A percentile compares a stretch with the other conserved stretches of the same genome.
Evolutionary conservation across 2,888 invertebrate genomes (phyloP).

Genomic region (Ochropleura plecta): DNA sequence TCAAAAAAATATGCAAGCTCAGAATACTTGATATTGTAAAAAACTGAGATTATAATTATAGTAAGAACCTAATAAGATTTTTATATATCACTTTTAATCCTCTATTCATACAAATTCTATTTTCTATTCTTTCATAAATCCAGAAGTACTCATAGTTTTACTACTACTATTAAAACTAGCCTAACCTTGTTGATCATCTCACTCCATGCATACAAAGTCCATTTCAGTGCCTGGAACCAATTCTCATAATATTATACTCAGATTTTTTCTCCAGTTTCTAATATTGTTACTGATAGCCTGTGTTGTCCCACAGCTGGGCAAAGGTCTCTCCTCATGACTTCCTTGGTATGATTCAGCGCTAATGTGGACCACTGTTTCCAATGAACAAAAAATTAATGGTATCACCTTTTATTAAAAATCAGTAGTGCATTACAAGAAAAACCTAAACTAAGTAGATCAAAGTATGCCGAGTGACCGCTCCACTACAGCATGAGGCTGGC

Average conservation of each 20-base stretch:
- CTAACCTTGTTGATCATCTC: not conserved
- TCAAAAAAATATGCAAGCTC: constrained; percentile 92
- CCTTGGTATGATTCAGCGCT: too few relatives aligned
- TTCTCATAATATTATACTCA: too few relatives aligned
- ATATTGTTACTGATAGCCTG: too few relatives aligned
- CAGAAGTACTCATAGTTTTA: not conserved
- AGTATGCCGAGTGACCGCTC: constrained; percentile 93
- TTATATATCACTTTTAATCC: too few relatives aligned
- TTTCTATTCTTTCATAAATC: too few relatives aligned
- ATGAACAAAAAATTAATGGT: constrained; percentile 4
- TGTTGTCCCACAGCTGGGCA: too few relatives aligned
- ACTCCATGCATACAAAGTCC: not conserved
- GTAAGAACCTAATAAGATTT: not conserved
- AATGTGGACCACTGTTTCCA: too few relatives aligned
- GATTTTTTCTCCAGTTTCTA: not conserved
- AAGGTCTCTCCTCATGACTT: too few relatives aligned
- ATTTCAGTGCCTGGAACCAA: not conserved
- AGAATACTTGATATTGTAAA: constrained; percentile 90
- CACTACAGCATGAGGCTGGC: constrained; percentile 95
- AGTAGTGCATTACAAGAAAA: constrained; percentile 54
- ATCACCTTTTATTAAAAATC: constrained; percentile 53
- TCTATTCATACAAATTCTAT: too few relatives aligned
- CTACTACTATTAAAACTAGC: not conserved
- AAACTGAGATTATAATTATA: constrained; percentile 25
- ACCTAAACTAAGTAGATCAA: constrained; percentile 71